Percentiles rank a stretch among this genome's conserved stretches.
Conservation (phyloP, 1,140 invertebrate genomes). For the Myzus persicae region DNA sequence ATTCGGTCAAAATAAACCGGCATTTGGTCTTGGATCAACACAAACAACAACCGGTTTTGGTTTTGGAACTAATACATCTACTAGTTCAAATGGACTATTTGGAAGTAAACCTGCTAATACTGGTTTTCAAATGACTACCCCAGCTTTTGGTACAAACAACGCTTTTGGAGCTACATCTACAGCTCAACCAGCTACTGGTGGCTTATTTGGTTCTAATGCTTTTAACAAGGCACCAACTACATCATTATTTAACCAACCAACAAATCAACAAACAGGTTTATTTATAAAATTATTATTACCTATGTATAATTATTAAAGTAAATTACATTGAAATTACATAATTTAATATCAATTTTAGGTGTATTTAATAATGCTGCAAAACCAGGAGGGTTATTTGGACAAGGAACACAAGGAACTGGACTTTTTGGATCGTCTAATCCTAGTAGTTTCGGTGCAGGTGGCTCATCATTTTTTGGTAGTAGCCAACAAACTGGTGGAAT, state of each 20-base stretch:
- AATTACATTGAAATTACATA: neutral
- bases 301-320: neutral
- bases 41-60: slow-evolving; percentile 61
- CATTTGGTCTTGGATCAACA: slow-evolving; percentile 66
- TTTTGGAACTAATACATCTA: slow-evolving; percentile 62
- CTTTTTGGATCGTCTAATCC: slow-evolving; percentile 61
- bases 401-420: slow-evolving; percentile 62
- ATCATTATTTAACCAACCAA: slow-evolving; percentile 46
- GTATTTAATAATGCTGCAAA: slow-evolving; percentile 65
- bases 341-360: neutral
- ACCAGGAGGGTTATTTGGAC: slow-evolving; percentile 70
- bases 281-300: slow-evolving; percentile 4
- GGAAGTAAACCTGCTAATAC: slow-evolving; percentile 65
- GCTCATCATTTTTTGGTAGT: slow-evolving; percentile 54
- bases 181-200: slow-evolving; percentile 65
- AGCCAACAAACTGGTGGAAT: slow-evolving; percentile 36
- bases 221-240: slow-evolving; percentile 51
- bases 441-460: slow-evolving; percentile 61
- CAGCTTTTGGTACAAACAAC: slow-evolving; percentile 69
- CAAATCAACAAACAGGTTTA: slow-evolving; percentile 38
- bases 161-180: slow-evolving; percentile 66
- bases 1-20: slow-evolving; percentile 67
- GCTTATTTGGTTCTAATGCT: slow-evolving; percentile 67
- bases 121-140: slow-evolving; percentile 65
- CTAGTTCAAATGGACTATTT: slow-evolving; percentile 63